phyloP scores from a whole-genome alignment of 2,888 invertebrate species.

The Mythimna ferrago region DNA sequence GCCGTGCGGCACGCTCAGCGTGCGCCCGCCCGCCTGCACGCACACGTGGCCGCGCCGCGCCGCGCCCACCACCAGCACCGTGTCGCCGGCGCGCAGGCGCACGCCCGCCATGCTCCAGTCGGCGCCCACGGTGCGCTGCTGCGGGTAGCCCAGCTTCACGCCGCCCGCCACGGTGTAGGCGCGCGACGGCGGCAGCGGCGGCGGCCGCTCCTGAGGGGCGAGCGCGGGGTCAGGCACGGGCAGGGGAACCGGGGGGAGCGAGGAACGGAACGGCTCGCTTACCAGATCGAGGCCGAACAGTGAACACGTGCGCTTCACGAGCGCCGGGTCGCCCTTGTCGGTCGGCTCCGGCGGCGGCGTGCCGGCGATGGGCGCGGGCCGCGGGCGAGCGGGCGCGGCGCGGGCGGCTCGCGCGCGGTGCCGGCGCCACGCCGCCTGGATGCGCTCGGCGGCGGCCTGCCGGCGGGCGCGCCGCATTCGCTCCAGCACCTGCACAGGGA shows the following conservation, averaged over 20 bases:
- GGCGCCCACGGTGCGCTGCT: constrained; percentile 97
- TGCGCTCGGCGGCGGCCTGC: constrained; percentile 93
- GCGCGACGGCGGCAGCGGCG: constrained; percentile 97
- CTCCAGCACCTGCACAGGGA: constrained; percentile 93
- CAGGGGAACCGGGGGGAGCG: constrained; percentile 33
- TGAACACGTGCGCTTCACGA: constrained; percentile 97
- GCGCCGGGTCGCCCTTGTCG: constrained; percentile 96
- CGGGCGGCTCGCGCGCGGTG: constrained; percentile 76
- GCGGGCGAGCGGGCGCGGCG: constrained; percentile 92
- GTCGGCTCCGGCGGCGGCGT: constrained; percentile 96
- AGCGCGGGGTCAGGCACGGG: constrained; percentile 25
- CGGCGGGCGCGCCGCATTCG: constrained; percentile 94
- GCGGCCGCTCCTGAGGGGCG: constrained; percentile 94
- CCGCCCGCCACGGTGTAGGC: constrained; percentile 97
- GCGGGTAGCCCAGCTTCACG: constrained; percentile 97
- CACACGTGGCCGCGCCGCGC: constrained; percentile 97
- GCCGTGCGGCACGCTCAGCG: constrained; percentile 83
- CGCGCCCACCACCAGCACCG: constrained; percentile 96
- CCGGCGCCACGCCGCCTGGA: constrained; percentile 85
- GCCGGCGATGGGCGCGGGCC: constrained; percentile 97
- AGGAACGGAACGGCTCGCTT: constrained; percentile 68
- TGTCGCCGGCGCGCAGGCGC: constrained; percentile 94
- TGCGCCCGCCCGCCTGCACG: constrained; percentile 92
- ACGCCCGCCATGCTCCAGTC: constrained; percentile 92
- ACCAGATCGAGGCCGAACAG: constrained; percentile 97